These are phyloP conservation scores for Trachelus troglodyta DNA, from an alignment of 2,888 invertebrate species.

Conservation along the genomic window DNA sequence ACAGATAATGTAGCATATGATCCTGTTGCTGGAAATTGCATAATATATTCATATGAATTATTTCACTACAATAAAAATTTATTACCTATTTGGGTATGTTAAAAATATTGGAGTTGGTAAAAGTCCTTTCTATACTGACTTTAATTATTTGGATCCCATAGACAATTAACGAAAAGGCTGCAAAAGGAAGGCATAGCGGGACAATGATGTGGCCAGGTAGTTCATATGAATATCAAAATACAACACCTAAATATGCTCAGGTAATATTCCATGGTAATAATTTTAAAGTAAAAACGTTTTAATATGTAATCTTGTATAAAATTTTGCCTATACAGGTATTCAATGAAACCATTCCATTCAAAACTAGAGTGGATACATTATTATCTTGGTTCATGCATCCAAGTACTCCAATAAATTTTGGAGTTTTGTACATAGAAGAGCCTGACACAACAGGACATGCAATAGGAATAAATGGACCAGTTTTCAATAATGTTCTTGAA, in stretches of 20 bases:
- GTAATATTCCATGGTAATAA: conserved; percentile 28
- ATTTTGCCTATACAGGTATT: conserved; percentile 44
- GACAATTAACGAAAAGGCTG: conserved; percentile 71
- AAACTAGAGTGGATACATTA: conserved; percentile 69
- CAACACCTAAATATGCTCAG: conserved; percentile 65
- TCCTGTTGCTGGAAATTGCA: conserved; percentile 54
- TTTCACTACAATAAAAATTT: conserved; percentile 71
- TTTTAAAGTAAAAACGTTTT: neutral
- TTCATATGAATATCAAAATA: conserved; percentile 68
- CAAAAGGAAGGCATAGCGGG: conserved; percentile 71
- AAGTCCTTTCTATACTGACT: neutral
- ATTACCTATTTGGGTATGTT: conserved; percentile 72
- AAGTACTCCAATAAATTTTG: conserved; percentile 74
- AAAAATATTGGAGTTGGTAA: neutral
- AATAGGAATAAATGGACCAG: conserved; percentile 69
- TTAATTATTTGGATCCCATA: conserved; percentile 53
- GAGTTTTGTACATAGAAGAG: conserved; percentile 77
- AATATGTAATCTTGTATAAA: neutral
- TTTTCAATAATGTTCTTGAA: conserved; percentile 64
- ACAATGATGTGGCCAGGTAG: conserved; percentile 80
- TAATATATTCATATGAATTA: conserved; percentile 60
- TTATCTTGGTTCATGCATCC: conserved; percentile 72
- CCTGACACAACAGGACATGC: conserved; percentile 76
- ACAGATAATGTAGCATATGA: conserved; percentile 74
- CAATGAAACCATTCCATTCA: conserved; percentile 63